These are phyloP conservation scores for Chelonus insularis DNA, from an alignment of 1,140 invertebrate genomes.

Conservation along the genomic window DNA sequence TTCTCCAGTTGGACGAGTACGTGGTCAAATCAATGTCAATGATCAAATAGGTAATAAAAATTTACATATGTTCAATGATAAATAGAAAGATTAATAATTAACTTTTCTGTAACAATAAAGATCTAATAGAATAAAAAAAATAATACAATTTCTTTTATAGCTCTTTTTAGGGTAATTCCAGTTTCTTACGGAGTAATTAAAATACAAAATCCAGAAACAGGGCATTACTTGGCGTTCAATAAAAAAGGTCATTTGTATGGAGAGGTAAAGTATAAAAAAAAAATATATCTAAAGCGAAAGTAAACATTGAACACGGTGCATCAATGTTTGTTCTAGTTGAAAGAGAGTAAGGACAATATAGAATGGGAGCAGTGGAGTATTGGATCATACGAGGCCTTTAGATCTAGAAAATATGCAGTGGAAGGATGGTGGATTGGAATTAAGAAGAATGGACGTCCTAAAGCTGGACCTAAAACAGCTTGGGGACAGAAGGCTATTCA, in stretches of 20 bases:
- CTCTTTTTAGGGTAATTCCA: constrained; percentile 62
- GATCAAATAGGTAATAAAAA: constrained; percentile 61
- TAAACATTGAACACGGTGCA: too few species aligned
- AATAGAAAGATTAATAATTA: not conserved
- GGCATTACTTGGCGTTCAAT: constrained; percentile 67
- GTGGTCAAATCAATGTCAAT: constrained; percentile 58
- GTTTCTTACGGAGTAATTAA: constrained; percentile 60
- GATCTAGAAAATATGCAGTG: constrained; percentile 64
- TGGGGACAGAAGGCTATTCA: constrained; percentile 68
- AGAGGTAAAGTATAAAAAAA: constrained; percentile 54
- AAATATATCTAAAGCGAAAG: too few species aligned
- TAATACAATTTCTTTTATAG: constrained; percentile 47
- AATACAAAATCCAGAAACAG: constrained; percentile 63
- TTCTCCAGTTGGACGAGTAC: constrained; percentile 60
- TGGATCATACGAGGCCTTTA: constrained; percentile 64
- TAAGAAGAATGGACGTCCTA: constrained; percentile 67
- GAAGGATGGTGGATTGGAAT: constrained; percentile 68
- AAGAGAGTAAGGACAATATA: constrained; percentile 59
- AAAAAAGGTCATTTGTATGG: constrained; percentile 66
- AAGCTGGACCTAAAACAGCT: constrained; percentile 63
- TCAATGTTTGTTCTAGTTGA: constrained; percentile 49
- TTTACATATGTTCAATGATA: not conserved
- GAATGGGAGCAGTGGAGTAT: constrained; percentile 65
- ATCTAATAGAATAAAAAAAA: not conserved
- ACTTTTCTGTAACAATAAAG: not conserved